Evolutionary conservation across 2,797 vertebrate species (phyloP).

Genomic region (Gambelia wislizenii): DNA sequence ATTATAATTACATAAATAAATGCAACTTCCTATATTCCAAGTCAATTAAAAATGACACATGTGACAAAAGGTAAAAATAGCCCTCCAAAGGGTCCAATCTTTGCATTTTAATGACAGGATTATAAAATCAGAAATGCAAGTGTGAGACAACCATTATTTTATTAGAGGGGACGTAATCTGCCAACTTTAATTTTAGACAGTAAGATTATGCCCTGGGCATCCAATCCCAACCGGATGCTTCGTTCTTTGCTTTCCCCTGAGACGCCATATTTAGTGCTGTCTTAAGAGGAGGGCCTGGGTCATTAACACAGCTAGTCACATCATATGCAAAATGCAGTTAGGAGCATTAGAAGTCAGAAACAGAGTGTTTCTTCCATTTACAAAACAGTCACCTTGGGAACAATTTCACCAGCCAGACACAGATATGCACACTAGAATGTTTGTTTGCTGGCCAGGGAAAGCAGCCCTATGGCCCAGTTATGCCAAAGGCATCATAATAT

Average conservation of each 20-base stretch:
- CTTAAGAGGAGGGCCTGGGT: not conserved
- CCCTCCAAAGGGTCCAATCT: not conserved
- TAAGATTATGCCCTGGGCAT: constrained; percentile 20
- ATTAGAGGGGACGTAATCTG: constrained; percentile 43
- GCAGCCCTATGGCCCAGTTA: not conserved
- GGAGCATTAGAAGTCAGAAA: constrained; percentile 19
- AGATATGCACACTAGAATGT: not conserved
- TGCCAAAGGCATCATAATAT: not conserved
- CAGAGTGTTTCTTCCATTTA: constrained; percentile 30
- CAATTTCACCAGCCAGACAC: constrained; percentile 21
- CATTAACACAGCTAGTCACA: constrained; percentile 1
- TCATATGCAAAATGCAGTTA: constrained; percentile 15
- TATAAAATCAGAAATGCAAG: constrained; percentile 22
- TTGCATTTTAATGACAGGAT: constrained; percentile 48
- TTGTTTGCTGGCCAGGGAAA: not conserved
- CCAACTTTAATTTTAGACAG: constrained; percentile 14
- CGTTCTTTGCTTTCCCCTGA: not conserved
- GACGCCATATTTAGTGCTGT: not conserved
- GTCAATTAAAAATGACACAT: constrained; percentile 44
- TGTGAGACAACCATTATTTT: constrained; percentile 40
- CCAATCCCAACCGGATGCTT: constrained; percentile 20
- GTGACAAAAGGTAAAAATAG: constrained; percentile 31
- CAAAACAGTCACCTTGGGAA: constrained; percentile 23
- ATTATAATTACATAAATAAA: constrained; percentile 10
- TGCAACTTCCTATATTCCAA: not conserved